phyloP scores from a whole-genome alignment of 2,797 vertebrate genomes.

The Podargus strigoides region DNA sequence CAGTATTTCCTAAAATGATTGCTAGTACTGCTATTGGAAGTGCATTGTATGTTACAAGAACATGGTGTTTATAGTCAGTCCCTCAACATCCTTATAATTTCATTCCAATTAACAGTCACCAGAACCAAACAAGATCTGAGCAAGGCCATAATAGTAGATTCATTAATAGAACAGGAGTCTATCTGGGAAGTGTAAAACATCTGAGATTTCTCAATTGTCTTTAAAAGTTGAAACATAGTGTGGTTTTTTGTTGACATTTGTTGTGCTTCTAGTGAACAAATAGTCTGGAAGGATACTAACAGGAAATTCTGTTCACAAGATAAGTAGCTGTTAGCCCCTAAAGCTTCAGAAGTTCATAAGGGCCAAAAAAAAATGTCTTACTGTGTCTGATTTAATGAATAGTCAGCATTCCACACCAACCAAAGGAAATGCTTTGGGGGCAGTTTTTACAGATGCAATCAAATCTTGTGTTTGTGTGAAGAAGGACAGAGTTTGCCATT shows the following conservation, averaged over 20 bases:
- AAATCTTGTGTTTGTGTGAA: conserved; percentile 45
- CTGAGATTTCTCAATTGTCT: conserved; percentile 49
- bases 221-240: conserved; percentile 20
- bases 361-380: conserved; percentile 49
- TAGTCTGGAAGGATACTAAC: conserved; percentile 68
- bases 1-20: neutral
- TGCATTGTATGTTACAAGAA: neutral
- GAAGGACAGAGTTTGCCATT: conserved; percentile 6
- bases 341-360: conserved; percentile 66
- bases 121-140: neutral
- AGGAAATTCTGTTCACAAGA: conserved; percentile 79
- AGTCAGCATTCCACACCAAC: conserved; percentile 74
- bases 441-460: conserved; percentile 66
- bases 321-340: conserved; percentile 72
- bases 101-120: neutral
- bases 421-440: conserved; percentile 72
- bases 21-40: neutral
- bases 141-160: neutral
- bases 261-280: conserved; percentile 65
- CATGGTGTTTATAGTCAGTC: neutral
- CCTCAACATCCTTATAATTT: neutral
- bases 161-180: neutral
- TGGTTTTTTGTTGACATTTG: conserved; percentile 67
- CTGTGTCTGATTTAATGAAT: conserved; percentile 54
- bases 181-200: conserved; percentile 8